A percentile compares a stretch with the other conserved stretches of the same genome.
phyloP scores from a whole-genome alignment of 1,140 invertebrate genomes.

The Aphidius ervi region DNA sequence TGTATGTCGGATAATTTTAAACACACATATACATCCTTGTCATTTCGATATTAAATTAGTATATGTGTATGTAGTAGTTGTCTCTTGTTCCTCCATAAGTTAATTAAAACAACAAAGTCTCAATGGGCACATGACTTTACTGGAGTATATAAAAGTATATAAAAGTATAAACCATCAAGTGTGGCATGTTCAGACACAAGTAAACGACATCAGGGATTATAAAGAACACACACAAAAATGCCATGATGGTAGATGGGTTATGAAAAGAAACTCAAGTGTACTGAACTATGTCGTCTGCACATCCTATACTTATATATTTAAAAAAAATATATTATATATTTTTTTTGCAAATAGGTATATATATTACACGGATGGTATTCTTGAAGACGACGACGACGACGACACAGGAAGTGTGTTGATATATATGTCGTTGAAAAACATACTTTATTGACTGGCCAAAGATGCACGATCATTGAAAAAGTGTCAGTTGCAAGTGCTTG shows the following conservation, averaged over 20 bases:
- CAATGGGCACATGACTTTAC: slow-evolving; percentile 2
- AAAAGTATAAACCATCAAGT: not conserved
- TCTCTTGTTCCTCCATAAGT: slow-evolving; percentile 22
- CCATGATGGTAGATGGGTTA: not conserved
- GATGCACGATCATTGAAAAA: slow-evolving; percentile 14
- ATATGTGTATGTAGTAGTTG: not conserved
- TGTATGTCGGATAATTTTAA: not conserved
- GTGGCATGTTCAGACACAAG: not conserved
- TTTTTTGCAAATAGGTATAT: not conserved
- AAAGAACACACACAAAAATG: not conserved
- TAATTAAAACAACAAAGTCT: slow-evolving; percentile 25
- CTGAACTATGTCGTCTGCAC: not conserved
- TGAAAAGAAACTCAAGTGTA: slow-evolving; percentile 9
- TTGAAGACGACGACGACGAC: too few relatives aligned
- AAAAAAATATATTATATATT: not conserved
- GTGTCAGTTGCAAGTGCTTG: not conserved
- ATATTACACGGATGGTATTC: too few relatives aligned
- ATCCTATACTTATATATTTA: not conserved
- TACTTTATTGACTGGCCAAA: slow-evolving; percentile 11
- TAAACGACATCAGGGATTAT: slow-evolving; percentile 8
- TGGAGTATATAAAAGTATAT: not conserved
- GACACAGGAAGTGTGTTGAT: not conserved
- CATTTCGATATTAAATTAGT: not conserved
- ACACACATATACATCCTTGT: not conserved
- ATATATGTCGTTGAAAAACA: not conserved